Evolutionary conservation across 92 coral and sea anemone species (phyloP), one percentile per base, ranked within the genome.

Genomic region (Blastomussa wellsi): DNA sequence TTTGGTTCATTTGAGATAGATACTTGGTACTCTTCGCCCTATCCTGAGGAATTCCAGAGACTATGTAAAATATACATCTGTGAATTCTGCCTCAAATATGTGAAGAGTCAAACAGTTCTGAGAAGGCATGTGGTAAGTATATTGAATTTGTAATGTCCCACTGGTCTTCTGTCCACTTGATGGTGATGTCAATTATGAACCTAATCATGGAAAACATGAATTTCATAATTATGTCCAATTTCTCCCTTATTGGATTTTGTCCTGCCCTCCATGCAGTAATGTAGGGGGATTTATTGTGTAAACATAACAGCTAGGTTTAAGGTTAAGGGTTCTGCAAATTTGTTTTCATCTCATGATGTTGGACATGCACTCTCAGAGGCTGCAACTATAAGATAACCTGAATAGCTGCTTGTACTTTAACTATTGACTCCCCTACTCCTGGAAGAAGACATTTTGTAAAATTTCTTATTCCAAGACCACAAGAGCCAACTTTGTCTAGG

Each of bases 11-110:
- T 82, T 84, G 99, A 97, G 84, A 91, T 97, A 38, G 95, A 95
- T 67, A 95, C 99, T 0, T 97, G 99, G 99, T 97, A 97, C 75
- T 94, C 99, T 0, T 97, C 99, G 2, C 99, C 99, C 5, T 97
- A 92, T 78, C 99, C 99, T 0, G 98, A 97, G 87, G 99, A 97
- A 78, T 94, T 87, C 86, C 95, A 92, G 81, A 88, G 98, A 79
- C 93, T 97, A 31, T 93, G 93, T 76, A 97, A 92, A 72, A 93
- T 97, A 71, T 97, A 97, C 87, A 77, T 97, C 32, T 97, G 99
- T 90, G 99, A 97, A 86, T 97, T 97, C 90, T 97, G 99, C 53
- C 94, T 97, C 15, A 94, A 97, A 84, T 97, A 97, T 83, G 90
- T 93, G 90, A 97, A 95, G 83, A 97, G 99, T 80, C 90, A 90